Conservation (phyloP, 2,113 vertebrate species). For the Corythoichthys intestinalis region DNA sequence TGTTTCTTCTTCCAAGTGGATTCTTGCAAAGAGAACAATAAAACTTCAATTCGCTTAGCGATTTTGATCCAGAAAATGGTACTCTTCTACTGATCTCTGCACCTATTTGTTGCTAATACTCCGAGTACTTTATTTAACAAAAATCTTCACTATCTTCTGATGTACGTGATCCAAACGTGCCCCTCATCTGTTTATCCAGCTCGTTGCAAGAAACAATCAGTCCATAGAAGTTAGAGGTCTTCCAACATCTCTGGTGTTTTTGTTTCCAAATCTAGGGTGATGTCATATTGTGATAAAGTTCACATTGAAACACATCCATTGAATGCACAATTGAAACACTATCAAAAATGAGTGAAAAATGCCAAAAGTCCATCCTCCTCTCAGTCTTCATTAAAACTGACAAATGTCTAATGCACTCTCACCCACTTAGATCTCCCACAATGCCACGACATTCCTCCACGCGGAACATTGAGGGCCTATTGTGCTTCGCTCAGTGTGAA, state of each 20-base stretch:
- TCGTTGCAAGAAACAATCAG: neutral
- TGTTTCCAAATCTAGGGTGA: constrained; percentile 10
- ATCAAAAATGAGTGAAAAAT: constrained; percentile 39
- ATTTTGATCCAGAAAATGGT: constrained; percentile 11
- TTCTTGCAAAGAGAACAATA: constrained; percentile 1
- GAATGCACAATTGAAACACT: constrained; percentile 22
- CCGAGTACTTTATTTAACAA: constrained; percentile 10
- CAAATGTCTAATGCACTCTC: constrained; percentile 42
- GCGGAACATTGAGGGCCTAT: constrained; percentile 54
- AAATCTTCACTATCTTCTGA: constrained; percentile 9
- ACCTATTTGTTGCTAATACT: constrained; percentile 18
- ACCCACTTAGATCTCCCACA: constrained; percentile 51
- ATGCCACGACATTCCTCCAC: constrained; percentile 55
- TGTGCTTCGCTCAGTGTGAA: constrained; percentile 32
- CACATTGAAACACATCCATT: constrained; percentile 27
- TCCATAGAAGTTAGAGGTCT: constrained; percentile 5
- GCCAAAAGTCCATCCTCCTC: constrained; percentile 24
- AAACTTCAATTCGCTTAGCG: constrained; percentile 26
- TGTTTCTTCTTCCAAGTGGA: constrained; percentile 39
- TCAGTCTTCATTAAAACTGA: constrained; percentile 43
- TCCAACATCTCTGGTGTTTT: constrained; percentile 5
- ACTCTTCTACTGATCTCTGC: constrained; percentile 17
- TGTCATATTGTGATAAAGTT: neutral
- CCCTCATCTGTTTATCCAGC: constrained; percentile 1
- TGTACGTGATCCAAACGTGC: constrained; percentile 37